Evolutionary conservation across 2,113 vertebrate genomes (phyloP).

Genomic region (Paralichthys olivaceus): DNA sequence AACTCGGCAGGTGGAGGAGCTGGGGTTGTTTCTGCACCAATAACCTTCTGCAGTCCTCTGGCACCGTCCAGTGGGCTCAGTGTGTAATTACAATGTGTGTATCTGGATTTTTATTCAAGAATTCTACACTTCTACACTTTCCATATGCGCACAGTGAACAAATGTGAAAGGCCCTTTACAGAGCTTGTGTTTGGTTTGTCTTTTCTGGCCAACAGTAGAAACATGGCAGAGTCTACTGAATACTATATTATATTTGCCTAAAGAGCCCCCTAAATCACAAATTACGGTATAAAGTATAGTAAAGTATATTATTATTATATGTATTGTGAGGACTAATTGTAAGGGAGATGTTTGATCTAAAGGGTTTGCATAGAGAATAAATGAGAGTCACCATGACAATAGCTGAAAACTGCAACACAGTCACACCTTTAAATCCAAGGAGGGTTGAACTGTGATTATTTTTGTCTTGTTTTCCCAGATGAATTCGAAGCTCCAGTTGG

Average conservation of each 20-base stretch:
- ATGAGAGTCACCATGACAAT: no score
- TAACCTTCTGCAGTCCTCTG: neutral
- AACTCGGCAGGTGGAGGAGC: neutral
- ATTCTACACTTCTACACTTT: no score
- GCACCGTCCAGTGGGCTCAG: conserved; percentile 52
- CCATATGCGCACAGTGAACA: no score
- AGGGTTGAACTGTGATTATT: no score
- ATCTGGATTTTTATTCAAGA: neutral
- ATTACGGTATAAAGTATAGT: no score
- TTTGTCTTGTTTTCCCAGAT: neutral
- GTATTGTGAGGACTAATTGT: neutral
- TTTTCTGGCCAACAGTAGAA: neutral
- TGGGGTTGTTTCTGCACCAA: neutral
- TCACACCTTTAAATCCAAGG: no score
- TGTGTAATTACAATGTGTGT: conserved; percentile 35
- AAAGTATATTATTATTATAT: no score
- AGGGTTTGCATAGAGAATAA: neutral
- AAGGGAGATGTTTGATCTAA: neutral
- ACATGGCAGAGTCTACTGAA: no score
- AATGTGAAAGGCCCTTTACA: no score
- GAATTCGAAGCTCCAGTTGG: neutral
- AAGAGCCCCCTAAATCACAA: no score
- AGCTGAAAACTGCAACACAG: no score
- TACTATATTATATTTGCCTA: no score
- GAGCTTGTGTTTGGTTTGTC: neutral